Percentiles rank a stretch among this genome's conserved stretches.
Evolutionary conservation across 2,888 invertebrate genomes (phyloP).

Genomic region (Entomobrya multifasciata): DNA sequence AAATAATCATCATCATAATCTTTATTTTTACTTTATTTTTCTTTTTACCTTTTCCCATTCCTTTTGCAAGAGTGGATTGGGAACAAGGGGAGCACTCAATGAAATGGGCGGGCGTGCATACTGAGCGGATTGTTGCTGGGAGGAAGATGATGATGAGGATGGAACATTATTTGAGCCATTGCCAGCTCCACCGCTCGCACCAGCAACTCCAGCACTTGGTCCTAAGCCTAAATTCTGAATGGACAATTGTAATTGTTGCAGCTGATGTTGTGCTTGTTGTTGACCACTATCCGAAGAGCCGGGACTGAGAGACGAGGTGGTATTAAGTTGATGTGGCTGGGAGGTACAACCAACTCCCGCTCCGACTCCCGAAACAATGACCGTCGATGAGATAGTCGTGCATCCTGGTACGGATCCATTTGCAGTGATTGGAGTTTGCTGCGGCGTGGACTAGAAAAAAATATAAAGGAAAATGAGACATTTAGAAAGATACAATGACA

Average conservation of each 20-base stretch:
- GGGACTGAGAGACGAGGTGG: conserved; percentile 57
- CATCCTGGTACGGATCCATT: conserved; percentile 72
- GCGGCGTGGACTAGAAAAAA: conserved; percentile 49
- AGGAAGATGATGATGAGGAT: conserved; percentile 35
- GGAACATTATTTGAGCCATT: conserved; percentile 49
- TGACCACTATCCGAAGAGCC: conserved; percentile 66
- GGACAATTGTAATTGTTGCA: conserved; percentile 58
- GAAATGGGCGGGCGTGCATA: conserved; percentile 59
- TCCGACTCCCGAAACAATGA: conserved; percentile 63
- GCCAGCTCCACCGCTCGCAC: conserved; percentile 22
- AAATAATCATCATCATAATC: conserved; percentile 22
- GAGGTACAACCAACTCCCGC: conserved; percentile 66
- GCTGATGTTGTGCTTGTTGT: conserved; percentile 51
- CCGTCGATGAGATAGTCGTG: conserved; percentile 54
- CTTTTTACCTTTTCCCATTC: conserved; percentile 65
- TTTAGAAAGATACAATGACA: neutral
- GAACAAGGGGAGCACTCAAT: conserved; percentile 50
- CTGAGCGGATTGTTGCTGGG: conserved; percentile 38
- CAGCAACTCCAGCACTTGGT: conserved; percentile 21
- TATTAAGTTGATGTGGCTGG: conserved; percentile 50
- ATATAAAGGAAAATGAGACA: neutral
- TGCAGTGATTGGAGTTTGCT: conserved; percentile 73
- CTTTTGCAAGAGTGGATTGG: conserved; percentile 58
- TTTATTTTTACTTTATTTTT: conserved; percentile 5
- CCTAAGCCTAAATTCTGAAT: conserved; percentile 65